A percentile compares a stretch with the other conserved stretches of the same genome.
phyloP scores from a whole-genome alignment of 2,113 vertebrate species.

The Dissostichus mawsoni region DNA sequence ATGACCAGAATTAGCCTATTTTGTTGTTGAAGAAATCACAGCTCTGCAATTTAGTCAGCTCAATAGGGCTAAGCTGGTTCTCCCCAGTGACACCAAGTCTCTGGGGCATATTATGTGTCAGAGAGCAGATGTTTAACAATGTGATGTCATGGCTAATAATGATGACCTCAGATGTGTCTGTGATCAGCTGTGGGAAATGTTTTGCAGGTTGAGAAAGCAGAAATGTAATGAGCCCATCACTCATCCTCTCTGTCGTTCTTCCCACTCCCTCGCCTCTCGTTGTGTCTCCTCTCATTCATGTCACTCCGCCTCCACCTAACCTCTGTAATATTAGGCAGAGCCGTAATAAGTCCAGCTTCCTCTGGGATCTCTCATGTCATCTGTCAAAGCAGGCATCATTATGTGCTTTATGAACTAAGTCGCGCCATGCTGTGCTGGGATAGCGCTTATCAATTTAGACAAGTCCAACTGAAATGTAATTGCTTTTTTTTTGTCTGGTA shows the following conservation, averaged over 20 bases:
- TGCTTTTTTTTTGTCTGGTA: not conserved
- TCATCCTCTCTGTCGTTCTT: slow-evolving; percentile 21
- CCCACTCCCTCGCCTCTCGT: slow-evolving; percentile 23
- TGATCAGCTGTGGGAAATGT: slow-evolving; percentile 40
- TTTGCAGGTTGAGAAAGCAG: slow-evolving; percentile 53
- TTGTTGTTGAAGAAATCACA: slow-evolving; percentile 6
- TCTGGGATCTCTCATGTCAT: slow-evolving; percentile 58
- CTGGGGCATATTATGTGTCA: slow-evolving; percentile 14
- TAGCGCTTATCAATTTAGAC: slow-evolving; percentile 13
- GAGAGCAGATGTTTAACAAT: slow-evolving; percentile 32
- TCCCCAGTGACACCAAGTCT: not conserved
- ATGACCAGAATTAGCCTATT: not conserved
- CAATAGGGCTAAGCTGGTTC: not conserved
- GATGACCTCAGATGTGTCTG: slow-evolving; percentile 30
- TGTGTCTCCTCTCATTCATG: slow-evolving; percentile 52
- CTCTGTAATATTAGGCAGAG: slow-evolving; percentile 38
- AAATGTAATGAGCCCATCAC: slow-evolving; percentile 52
- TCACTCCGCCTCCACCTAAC: slow-evolving; percentile 26
- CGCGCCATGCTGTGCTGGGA: slow-evolving; percentile 43
- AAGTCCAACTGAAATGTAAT: slow-evolving; percentile 5
- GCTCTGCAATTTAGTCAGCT: not conserved
- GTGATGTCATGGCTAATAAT: slow-evolving; percentile 37
- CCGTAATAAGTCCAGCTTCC: slow-evolving; percentile 55
- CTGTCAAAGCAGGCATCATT: slow-evolving; percentile 53
- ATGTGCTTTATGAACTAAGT: slow-evolving; percentile 58